Conservation (phyloP, 64 coral and sea anemone species). For the Platygyra sinensis region DNA sequence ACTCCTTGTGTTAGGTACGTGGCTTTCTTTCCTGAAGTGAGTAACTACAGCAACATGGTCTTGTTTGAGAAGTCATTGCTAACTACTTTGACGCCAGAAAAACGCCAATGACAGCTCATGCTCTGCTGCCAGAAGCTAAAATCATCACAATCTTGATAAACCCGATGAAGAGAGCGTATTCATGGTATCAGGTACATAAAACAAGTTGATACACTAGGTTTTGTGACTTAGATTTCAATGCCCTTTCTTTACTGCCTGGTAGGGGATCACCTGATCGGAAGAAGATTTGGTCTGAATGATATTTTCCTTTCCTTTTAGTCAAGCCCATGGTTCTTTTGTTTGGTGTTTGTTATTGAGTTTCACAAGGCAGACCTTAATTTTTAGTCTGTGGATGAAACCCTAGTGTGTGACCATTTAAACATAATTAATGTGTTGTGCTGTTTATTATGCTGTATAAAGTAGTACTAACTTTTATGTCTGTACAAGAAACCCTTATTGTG, state of each 20-base stretch:
- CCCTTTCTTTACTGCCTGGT: background rate
- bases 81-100: conserved; percentile 87
- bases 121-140: conserved; percentile 83
- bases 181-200: conserved; percentile 89
- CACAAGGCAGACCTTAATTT: too few species aligned
- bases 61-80: conserved; percentile 92
- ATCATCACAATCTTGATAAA: conserved; percentile 84
- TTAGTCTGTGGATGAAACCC: too few species aligned
- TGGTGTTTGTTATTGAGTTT: background rate
- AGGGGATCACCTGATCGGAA: background rate
- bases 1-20: conserved; percentile 70
- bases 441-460: too few species aligned
- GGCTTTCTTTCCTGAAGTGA: conserved; percentile 84
- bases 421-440: too few species aligned
- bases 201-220: background rate
- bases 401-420: too few species aligned
- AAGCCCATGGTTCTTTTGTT: too few species aligned
- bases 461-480: too few species aligned
- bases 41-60: conserved; percentile 47
- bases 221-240: background rate
- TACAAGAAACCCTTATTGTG: too few species aligned
- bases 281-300: too few species aligned
- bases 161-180: conserved; percentile 87
- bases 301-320: too few species aligned
- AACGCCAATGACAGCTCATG: conserved; percentile 63